Conservation (phyloP, 2,113 vertebrate species). For the Engraulis encrasicolus region DNA sequence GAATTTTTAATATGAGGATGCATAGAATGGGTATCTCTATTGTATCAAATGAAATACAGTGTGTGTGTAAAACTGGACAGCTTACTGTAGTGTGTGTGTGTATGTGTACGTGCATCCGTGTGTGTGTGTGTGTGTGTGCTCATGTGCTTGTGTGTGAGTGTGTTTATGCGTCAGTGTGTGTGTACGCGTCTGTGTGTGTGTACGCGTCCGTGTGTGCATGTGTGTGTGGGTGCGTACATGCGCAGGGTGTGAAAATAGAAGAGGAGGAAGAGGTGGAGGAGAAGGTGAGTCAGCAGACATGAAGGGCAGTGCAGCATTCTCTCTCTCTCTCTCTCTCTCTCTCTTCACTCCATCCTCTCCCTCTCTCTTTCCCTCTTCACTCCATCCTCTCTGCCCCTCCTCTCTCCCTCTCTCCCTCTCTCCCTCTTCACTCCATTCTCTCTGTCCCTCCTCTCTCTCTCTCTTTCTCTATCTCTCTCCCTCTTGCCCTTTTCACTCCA, state of each 20-base stretch:
- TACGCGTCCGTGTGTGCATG: neutral
- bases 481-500: too few relatives aligned
- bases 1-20: too few relatives aligned
- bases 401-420: too few relatives aligned
- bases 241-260: neutral
- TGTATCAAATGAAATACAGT: slow-evolving; percentile 35
- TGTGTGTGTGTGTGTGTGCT: slow-evolving; percentile 19
- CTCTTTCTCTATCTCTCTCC: too few relatives aligned
- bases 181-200: neutral
- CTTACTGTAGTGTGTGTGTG: too few relatives aligned
- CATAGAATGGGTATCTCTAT: neutral
- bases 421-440: too few relatives aligned
- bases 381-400: too few relatives aligned
- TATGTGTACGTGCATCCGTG: neutral
- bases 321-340: slow-evolving; percentile 26
- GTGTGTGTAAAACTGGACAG: neutral
- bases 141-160: neutral
- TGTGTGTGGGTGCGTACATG: neutral
- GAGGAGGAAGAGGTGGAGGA: neutral
- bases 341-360: neutral
- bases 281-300: slow-evolving; percentile 26
- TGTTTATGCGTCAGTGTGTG: too few relatives aligned
- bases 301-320: slow-evolving; percentile 44
- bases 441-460: too few relatives aligned
- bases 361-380: neutral